Percentiles rank a stretch among this genome's conserved stretches.
phyloP scores from a whole-genome alignment of 1,140 invertebrate species.

The Spodoptera litura region DNA sequence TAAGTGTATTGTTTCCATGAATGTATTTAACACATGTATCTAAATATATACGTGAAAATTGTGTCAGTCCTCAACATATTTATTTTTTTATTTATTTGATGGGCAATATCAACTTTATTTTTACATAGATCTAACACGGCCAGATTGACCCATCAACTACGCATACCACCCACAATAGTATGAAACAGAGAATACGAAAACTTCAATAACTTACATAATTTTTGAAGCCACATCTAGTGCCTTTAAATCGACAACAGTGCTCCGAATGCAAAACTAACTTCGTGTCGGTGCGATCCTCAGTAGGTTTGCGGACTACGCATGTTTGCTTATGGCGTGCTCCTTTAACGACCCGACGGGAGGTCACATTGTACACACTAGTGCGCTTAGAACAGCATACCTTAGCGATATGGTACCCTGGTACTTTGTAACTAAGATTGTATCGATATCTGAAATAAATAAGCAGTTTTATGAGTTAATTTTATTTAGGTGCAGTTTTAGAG shows the following conservation, averaged over 20 bases:
- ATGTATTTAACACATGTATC: too few species aligned
- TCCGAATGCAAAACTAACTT: slow-evolving; percentile 58
- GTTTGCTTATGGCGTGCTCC: slow-evolving; percentile 45
- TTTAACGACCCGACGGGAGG: slow-evolving; percentile 25
- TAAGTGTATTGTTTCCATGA: too few species aligned
- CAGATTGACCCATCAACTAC: too few species aligned
- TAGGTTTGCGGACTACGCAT: slow-evolving; percentile 45
- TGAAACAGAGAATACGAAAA: too few species aligned
- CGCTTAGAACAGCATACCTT: slow-evolving; percentile 5
- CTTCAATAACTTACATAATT: not conserved
- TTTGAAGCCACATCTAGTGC: not conserved
- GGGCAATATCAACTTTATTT: too few species aligned
- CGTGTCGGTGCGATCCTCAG: slow-evolving; percentile 21
- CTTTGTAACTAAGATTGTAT: slow-evolving; percentile 8
- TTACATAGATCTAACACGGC: too few species aligned
- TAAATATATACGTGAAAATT: too few species aligned
- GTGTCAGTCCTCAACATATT: too few species aligned
- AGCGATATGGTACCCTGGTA: slow-evolving; percentile 13
- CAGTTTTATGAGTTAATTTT: not conserved
- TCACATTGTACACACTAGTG: slow-evolving; percentile 33
- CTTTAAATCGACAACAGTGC: slow-evolving; percentile 6
- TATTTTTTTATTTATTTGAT: too few species aligned
- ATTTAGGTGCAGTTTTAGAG: too few species aligned
- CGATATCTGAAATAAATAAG: not conserved
- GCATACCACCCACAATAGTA: too few species aligned